Base-by-base conservation (phyloP, 1,140 invertebrate species). In the Drosophila ambigua region DNA sequence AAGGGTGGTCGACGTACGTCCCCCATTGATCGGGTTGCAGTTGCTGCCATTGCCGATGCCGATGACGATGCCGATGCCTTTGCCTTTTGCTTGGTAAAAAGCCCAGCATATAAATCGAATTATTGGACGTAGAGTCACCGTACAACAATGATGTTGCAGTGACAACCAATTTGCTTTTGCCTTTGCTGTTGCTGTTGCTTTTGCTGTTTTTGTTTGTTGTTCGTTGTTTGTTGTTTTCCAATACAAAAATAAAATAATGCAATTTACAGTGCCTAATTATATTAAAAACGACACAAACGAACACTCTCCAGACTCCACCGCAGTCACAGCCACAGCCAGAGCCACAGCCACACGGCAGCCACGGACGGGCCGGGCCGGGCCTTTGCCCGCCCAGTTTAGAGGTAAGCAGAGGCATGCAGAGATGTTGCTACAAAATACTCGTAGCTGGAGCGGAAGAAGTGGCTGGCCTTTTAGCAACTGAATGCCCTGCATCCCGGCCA, bases 61-160 rank as follows among this genome's bases (percentile, higher is more conserved):
- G 8, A 44, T 55, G 53, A 13, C n/a, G 39, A 9, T 20, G 28
- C 8, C 20, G 20, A 20, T 62, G 59, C 20, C 15, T 31, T 13
- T n/a, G 41, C 54, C 53, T 44, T 9, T 41, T 39, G 31, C 46
- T 51, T 20, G 39, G 44, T 41, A 68, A 76, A 81, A 81, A 82
- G 71, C 71, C 61, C 31, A 62, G 52, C 58, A n/a, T 48, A 61
- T 45, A 82, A 81, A 82, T 81, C 63, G 58, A 81, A 69, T 81
- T 82, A 81, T 77, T 82, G 65, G 59, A 68, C 66, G 44, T 46
- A 77, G 67, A 76, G 66, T 68, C 67, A 69, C 46, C 15, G 26
- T 16, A 46, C 46, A 57, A 45, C 46, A 43, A 50, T 20, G 64
- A 28, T 24, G 44, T 9, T 20, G 24, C 35, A 55, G n/a, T 45